Conservation (phyloP, 1,140 invertebrate genomes). For the Condylostylus longicornis region DNA sequence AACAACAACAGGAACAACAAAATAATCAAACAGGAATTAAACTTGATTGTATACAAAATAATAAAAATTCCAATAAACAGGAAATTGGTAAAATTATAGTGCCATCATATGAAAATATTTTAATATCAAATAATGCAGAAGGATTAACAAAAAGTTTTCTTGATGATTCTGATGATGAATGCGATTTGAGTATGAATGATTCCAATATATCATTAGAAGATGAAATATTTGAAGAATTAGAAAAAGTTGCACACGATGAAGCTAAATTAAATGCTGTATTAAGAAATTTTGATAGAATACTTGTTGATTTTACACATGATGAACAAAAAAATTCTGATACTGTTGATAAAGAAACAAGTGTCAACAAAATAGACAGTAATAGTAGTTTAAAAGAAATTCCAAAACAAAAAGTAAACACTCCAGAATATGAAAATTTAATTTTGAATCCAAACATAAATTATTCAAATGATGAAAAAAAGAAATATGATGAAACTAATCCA, state of each 20-base stretch:
- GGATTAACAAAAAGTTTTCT: conserved; percentile 17
- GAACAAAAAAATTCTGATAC: not conserved
- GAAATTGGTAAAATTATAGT: too few relatives aligned
- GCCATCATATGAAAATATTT: not conserved
- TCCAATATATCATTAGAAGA: conserved; percentile 26
- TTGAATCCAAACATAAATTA: too few relatives aligned
- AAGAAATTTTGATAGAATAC: conserved; percentile 47
- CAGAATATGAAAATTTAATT: conserved; percentile 18
- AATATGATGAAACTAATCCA: too few relatives aligned
- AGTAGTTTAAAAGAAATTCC: too few relatives aligned
- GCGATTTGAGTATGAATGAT: conserved; percentile 20
- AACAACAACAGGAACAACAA: too few relatives aligned
- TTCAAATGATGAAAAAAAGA: too few relatives aligned
- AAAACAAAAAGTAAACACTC: too few relatives aligned
- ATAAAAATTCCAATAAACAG: too few relatives aligned
- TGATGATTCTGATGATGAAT: conserved; percentile 21
- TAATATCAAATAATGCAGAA: not conserved
- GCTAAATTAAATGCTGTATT: conserved; percentile 43
- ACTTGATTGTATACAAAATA: too few relatives aligned
- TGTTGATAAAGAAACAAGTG: conserved; percentile 1
- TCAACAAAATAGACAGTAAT: not conserved
- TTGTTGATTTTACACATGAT: conserved; percentile 33
- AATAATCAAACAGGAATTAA: too few relatives aligned
- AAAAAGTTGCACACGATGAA: conserved; percentile 34
- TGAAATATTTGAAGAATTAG: conserved; percentile 29